A percentile compares a stretch with the other conserved stretches of the same genome.
phyloP scores from a whole-genome alignment of 2,888 invertebrate genomes.

The Dasypogon diadema region DNA sequence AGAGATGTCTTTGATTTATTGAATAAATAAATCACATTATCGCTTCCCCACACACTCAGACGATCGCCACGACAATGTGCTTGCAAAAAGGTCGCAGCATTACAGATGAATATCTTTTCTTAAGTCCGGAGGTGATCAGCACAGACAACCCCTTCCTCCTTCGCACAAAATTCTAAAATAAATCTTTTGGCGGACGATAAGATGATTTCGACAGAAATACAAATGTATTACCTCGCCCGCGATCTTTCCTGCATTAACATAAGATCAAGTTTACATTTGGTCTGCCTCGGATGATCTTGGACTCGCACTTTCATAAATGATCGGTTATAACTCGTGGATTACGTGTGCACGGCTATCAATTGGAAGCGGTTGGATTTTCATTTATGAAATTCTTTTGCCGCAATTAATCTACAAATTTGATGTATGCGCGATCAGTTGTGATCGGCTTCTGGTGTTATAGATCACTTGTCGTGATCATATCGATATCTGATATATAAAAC shows the following conservation, averaged over 20 bases:
- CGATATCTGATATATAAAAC: constrained; percentile 46
- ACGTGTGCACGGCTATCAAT: constrained; percentile 22
- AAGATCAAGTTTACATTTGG: neutral
- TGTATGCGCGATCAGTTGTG: constrained; percentile 31
- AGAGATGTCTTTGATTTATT: constrained; percentile 49
- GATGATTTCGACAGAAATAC: constrained; percentile 50
- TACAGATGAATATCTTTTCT: constrained; percentile 25
- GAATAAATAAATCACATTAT: constrained; percentile 50
- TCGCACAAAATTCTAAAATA: constrained; percentile 32
- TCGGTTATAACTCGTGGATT: constrained; percentile 48
- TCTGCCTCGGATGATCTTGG: neutral
- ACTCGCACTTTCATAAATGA: constrained; percentile 18
- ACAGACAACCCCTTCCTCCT: neutral
- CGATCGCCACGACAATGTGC: constrained; percentile 15
- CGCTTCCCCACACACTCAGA: constrained; percentile 21
- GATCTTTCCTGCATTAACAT: constrained; percentile 28
- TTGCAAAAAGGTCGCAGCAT: constrained; percentile 40
- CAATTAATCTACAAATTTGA: constrained; percentile 48
- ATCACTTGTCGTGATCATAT: constrained; percentile 52
- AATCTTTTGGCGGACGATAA: constrained; percentile 48
- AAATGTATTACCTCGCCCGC: constrained; percentile 42
- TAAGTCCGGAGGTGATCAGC: constrained; percentile 10
- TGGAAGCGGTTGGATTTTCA: constrained; percentile 19
- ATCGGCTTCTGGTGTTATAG: constrained; percentile 52
- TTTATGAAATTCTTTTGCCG: constrained; percentile 37